Evolutionary conservation across 2,113 vertebrate species (phyloP).

Genomic region (Bufo bufo): DNA sequence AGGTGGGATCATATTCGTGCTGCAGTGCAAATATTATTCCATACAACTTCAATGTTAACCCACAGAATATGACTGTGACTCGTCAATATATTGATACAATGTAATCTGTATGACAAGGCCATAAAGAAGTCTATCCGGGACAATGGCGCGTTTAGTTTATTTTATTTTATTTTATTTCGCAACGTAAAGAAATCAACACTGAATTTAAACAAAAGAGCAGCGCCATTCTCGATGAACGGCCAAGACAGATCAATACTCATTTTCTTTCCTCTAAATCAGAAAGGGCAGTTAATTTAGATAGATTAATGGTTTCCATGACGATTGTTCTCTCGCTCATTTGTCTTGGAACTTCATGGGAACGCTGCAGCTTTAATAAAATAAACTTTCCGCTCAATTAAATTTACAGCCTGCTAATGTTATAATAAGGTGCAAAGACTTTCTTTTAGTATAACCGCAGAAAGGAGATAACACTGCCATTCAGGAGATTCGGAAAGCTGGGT

Average conservation of each 20-base stretch:
- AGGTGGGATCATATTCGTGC: background rate
- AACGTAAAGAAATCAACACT: conserved; percentile 31
- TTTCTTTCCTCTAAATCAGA: conserved; percentile 65
- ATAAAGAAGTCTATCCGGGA: background rate
- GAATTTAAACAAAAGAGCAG: conserved; percentile 60
- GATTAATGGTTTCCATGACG: conserved; percentile 65
- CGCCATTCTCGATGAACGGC: conserved; percentile 51
- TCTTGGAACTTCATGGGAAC: conserved; percentile 42
- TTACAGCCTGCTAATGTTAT: conserved; percentile 48
- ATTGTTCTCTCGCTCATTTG: conserved; percentile 56
- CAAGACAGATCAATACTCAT: conserved; percentile 62
- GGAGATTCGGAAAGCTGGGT: background rate
- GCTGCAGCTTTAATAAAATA: conserved; percentile 47
- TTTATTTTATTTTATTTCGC: background rate
- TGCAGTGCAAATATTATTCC: background rate
- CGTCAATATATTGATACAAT: conserved; percentile 34
- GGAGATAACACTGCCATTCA: background rate
- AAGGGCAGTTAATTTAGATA: conserved; percentile 64
- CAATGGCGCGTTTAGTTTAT: background rate
- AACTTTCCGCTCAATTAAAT: conserved; percentile 51
- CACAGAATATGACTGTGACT: conserved; percentile 37
- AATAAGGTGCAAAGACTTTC: conserved; percentile 18
- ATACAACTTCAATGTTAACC: conserved; percentile 44
- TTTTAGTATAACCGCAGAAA: background rate
- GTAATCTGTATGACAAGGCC: background rate